phyloP scores from a whole-genome alignment of 2,888 invertebrate species.

The Eupithecia vulgata region DNA sequence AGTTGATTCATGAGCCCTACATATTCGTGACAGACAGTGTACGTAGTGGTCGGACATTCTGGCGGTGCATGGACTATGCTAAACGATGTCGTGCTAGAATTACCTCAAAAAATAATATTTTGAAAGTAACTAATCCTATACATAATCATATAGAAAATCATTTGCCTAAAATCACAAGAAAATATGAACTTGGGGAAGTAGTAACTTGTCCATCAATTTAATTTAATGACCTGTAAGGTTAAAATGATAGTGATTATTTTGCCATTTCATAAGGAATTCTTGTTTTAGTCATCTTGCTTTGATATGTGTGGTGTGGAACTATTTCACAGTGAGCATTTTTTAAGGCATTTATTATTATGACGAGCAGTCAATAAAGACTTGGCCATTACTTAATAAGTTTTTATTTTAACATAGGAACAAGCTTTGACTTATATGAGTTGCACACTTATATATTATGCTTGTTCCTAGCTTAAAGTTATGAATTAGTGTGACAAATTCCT shows the following conservation, averaged over 20 bases:
- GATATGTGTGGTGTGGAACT: not conserved
- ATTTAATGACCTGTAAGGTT: constrained; percentile 11
- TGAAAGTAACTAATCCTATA: constrained; percentile 76
- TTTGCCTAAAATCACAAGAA: constrained; percentile 72
- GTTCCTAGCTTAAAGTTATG: not conserved
- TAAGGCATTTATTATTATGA: constrained; percentile 16
- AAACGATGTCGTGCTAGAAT: constrained; percentile 79
- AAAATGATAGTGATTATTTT: not conserved
- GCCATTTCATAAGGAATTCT: constrained; percentile 2
- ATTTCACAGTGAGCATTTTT: constrained; percentile 5
- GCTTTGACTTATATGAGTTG: not conserved
- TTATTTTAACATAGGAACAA: not conserved
- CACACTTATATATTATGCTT: not conserved
- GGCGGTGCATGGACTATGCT: constrained; percentile 81
- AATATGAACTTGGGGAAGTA: constrained; percentile 77
- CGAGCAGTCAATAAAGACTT: not conserved
- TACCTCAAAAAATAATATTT: constrained; percentile 77
- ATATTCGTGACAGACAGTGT: constrained; percentile 81
- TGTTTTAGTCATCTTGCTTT: constrained; percentile 4
- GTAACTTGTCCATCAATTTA: constrained; percentile 74
- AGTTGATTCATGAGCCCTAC: constrained; percentile 78
- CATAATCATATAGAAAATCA: constrained; percentile 77
- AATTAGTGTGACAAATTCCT: not conserved
- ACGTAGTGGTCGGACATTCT: constrained; percentile 78
- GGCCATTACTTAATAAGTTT: not conserved